Base-by-base conservation (phyloP, 2,797 vertebrate genomes). In the Hydrophis major region DNA sequence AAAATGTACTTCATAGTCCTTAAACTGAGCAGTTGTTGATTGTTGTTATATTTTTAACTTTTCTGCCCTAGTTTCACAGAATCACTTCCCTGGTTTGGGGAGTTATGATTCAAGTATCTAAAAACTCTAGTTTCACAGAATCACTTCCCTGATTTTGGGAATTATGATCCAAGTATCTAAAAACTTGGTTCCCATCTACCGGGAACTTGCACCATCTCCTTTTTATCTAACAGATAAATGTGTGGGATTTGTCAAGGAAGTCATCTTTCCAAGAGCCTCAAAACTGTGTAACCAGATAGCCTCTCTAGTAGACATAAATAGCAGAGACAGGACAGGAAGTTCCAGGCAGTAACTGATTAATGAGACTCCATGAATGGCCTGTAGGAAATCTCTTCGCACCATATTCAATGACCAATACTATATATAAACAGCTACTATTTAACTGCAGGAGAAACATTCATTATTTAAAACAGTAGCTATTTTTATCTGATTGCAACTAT, bases 281-380 rank as follows among this genome's bases (percentile, higher is more conserved):
- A 57, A 94, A 94, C 83, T 20, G 2, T 56, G 86, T 16, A 69
- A 83, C 78, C 11, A 11, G 47, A 57, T n/a, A 93, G 37, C 27
- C 42, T 55, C 22, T 47, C 37, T 32, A 14, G 60, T 55, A n/a
- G 87, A 69, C 60, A 88, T 88, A 0, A 0, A 42, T 42, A 92
- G 66, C 66, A 83, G 28, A 61, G n/a, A 74, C 32, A 55, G 20
- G 12, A 86, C 66, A 94, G 91, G 20, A 91, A 93, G 20, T 91
- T 27, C 25, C 92, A 10, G 28, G 22, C 61, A 74, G 56, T 37
- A 37, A 13, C 0, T 50, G 50, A 93, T 60, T 56, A n/a, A 90
- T 20, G 89, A 93, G 59, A 3, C 0, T n/a, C 50, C 28, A 7
- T 37, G 47, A 78, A 60, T 57, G 47, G 50, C 53, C 60, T 93